phyloP scores from a whole-genome alignment of 2,113 vertebrate genomes.

The Nesoenas mayeri region DNA sequence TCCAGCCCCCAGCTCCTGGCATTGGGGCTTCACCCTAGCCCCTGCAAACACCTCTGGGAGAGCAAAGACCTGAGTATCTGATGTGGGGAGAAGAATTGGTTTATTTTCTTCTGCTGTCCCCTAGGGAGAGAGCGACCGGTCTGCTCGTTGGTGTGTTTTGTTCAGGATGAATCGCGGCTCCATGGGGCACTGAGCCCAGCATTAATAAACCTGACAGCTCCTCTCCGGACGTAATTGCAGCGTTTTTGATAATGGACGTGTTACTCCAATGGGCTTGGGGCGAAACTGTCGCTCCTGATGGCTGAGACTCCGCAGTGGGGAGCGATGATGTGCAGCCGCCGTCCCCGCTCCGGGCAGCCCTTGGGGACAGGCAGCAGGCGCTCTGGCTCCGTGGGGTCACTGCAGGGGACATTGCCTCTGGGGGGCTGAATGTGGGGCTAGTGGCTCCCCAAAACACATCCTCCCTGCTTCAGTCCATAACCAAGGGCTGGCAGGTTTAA shows the following conservation, averaged over 20 bases:
- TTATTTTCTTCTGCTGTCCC: neutral
- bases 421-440: neutral
- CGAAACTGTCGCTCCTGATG: neutral
- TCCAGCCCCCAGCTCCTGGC: neutral
- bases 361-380: neutral
- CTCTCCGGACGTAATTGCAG: neutral
- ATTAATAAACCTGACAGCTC: slow-evolving; percentile 49
- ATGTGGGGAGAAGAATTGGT: neutral
- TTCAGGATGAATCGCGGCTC: neutral
- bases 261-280: neutral
- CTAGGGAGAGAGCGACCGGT: neutral
- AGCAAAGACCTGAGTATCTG: neutral
- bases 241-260: neutral
- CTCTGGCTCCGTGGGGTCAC: neutral
- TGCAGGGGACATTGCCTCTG: neutral
- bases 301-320: neutral
- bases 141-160: neutral
- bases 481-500: neutral
- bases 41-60: neutral
- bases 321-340: neutral
- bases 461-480: neutral
- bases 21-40: neutral
- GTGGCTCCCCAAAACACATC: neutral
- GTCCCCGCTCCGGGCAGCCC: accelerated
- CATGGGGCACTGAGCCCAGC: neutral